Evolutionary conservation across 1,140 invertebrate genomes (phyloP), one percentile per base, ranked within the genome.

Genomic region (Heterodera schachtii): DNA sequence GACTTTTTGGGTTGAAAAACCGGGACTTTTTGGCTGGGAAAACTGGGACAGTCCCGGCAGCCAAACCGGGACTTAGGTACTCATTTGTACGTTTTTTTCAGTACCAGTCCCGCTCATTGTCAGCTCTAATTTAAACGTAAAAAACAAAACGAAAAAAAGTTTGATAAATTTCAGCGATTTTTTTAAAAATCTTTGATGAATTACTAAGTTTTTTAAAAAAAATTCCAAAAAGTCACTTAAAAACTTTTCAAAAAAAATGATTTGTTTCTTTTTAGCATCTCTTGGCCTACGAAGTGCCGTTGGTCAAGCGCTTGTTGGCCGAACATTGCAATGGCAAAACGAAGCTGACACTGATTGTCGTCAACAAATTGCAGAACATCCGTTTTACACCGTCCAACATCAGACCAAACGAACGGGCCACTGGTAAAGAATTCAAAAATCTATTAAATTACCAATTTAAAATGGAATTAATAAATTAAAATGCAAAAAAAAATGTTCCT

Each of bases 291-390:
- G 79, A 80, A 11, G 79, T 80, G 9, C 79, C 79, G 13, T 16
- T 80, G 47, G 57, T 80, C 7, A 64, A 79, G 44, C 43, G 43
- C 2, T 6, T 47, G 11, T 46, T 80, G 19, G 5, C 7, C 9
- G 44, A 80, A 0, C 69, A 11, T 73, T 43, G 75, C 19, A 21
- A 13, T 31, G 41, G 9, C n/a, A 7, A 69, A 16, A 44, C 67
- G n/a, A 73, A 75, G 2, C 3, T 80, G 21, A 80, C 79, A 43
- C 43, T 80, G 47, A 49, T 80, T 31, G 79, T 80, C 19, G 71
- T 64, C 49, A 80, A 80, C 79, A 80, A 80, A 44, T 31, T 80
- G 46, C 79, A 80, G 77, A 64, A 11, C 64, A 52, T 80, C 11
- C 21, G 21, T 3, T 47, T 80, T 16, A 60, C 44, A 5, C 57